Percentiles rank a stretch among this genome's conserved stretches.
Conservation (phyloP, 2,888 invertebrate species). For the Agrochola circellaris region DNA sequence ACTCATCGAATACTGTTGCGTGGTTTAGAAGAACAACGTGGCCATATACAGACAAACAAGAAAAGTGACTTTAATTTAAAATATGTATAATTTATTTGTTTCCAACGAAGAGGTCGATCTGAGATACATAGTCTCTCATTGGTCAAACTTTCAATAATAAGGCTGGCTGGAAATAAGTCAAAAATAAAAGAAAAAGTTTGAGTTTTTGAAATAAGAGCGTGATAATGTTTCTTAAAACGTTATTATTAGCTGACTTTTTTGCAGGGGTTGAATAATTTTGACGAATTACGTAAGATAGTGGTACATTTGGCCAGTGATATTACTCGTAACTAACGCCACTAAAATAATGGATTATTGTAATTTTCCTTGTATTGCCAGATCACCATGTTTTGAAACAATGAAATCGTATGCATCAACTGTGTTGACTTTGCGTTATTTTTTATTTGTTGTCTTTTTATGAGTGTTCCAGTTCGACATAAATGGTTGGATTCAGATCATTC, state of each 20-base stretch:
- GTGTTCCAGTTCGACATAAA: slow-evolving; percentile 14
- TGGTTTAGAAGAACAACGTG: too few relatives aligned
- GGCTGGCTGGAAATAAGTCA: too few relatives aligned
- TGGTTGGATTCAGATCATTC: slow-evolving; percentile 15
- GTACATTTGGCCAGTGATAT: neutral
- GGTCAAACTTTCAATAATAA: neutral
- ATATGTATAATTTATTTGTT: neutral
- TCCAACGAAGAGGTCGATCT: neutral
- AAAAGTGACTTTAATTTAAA: too few relatives aligned
- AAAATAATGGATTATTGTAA: neutral
- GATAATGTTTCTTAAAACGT: too few relatives aligned
- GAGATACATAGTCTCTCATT: neutral
- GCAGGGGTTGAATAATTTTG: neutral
- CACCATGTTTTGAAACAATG: slow-evolving; percentile 14
- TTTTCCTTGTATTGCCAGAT: neutral
- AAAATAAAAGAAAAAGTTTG: neutral
- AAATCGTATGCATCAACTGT: neutral
- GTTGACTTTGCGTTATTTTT: slow-evolving; percentile 11
- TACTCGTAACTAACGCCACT: neutral
- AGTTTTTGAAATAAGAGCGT: neutral
- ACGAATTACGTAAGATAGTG: neutral
- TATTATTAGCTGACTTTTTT: too few relatives aligned
- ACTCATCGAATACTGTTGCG: too few relatives aligned
- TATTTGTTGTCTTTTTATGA: slow-evolving; percentile 11
- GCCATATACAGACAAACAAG: too few relatives aligned